These are phyloP conservation scores for Muscicapa adusta DNA, from an alignment of 2,113 vertebrate genomes.

Conservation along the genomic window DNA sequence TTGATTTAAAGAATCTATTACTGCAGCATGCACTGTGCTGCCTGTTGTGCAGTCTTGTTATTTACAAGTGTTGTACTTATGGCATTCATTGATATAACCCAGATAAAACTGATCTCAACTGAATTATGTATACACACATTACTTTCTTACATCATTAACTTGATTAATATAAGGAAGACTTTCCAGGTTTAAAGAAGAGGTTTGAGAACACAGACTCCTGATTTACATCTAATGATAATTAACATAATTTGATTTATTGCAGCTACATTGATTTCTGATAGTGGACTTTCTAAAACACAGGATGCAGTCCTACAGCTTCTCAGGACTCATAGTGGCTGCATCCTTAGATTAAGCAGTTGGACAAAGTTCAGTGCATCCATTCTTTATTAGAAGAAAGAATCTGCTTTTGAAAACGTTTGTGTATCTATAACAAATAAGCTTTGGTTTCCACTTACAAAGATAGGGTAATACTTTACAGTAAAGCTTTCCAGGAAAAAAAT, in stretches of 20 bases:
- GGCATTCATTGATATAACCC: not conserved
- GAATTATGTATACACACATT: not conserved
- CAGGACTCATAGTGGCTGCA: not conserved
- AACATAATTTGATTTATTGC: not conserved
- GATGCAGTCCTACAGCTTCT: not conserved
- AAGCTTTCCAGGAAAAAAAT: not conserved
- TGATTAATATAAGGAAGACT: not conserved
- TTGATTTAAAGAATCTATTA: not conserved
- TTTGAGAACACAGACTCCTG: not conserved
- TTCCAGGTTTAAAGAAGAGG: not conserved
- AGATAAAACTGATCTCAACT: not conserved
- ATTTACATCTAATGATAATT: not conserved
- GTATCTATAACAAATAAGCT: not conserved
- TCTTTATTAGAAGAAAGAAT: not conserved
- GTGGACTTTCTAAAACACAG: not conserved
- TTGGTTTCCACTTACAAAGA: not conserved
- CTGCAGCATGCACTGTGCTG: not conserved
- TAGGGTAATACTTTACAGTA: not conserved
- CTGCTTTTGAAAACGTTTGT: not conserved
- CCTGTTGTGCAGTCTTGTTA: not conserved
- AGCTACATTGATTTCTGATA: not conserved
- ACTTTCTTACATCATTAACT: not conserved
- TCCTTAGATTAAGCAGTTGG: not conserved
- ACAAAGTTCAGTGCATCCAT: not conserved
- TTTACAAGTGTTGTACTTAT: not conserved